A percentile compares a stretch with the other conserved stretches of the same genome.
phyloP scores from a whole-genome alignment of 2,797 vertebrate species.

The Sebastes miniatus region DNA sequence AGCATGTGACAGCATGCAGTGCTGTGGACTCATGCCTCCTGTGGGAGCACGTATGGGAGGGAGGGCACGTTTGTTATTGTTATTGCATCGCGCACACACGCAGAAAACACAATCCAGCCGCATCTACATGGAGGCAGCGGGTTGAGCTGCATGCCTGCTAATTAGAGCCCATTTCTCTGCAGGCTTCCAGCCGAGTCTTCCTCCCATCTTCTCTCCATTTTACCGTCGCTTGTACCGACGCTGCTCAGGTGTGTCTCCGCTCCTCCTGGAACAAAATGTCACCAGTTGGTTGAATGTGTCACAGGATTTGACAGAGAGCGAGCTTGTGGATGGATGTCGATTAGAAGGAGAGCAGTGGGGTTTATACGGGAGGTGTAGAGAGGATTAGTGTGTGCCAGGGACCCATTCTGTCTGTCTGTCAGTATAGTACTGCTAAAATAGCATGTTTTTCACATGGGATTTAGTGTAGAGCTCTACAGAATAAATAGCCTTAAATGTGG shows the following conservation, averaged over 20 bases:
- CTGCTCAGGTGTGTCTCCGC: constrained; percentile 34
- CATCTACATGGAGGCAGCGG: not conserved
- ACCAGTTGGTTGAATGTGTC: constrained; percentile 30
- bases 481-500: not conserved
- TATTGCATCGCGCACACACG: not conserved
- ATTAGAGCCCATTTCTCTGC: not conserved
- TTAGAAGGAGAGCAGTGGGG: constrained; percentile 12
- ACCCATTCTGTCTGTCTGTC: not conserved
- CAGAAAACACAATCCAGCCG: constrained; percentile 14
- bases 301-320: constrained; percentile 1
- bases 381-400: constrained; percentile 32
- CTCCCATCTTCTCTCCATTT: not conserved
- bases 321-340: not conserved
- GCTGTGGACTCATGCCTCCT: constrained; percentile 28
- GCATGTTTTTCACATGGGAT: no score
- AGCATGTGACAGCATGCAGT: not conserved
- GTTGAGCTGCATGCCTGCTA: not conserved
- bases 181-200: not conserved
- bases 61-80: constrained; percentile 45
- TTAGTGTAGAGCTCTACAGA: not conserved
- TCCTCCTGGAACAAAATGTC: constrained; percentile 46
- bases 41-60: not conserved
- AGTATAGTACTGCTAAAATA: no score
- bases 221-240: not conserved
- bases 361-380: constrained; percentile 26